Evolutionary conservation across 2,113 vertebrate genomes (phyloP).

Genomic region (mouse (Mus musculus)): DNA sequence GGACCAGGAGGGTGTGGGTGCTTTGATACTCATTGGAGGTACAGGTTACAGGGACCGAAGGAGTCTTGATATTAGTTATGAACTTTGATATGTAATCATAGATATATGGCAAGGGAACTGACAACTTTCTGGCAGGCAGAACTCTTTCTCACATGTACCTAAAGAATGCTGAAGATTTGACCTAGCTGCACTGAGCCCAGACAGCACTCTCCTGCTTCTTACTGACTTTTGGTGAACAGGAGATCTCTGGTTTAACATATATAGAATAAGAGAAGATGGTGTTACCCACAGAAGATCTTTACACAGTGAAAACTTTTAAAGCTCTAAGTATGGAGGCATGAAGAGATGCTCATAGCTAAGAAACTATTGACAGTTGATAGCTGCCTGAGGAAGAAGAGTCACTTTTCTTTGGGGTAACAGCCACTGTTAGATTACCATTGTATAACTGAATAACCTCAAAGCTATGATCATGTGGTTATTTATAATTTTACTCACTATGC

Average conservation of each 20-base stretch:
- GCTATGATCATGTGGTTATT: not conserved
- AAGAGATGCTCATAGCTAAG: not conserved
- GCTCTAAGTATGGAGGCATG: not conserved
- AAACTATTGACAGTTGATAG: not conserved
- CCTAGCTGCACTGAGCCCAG: not conserved
- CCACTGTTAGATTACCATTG: not conserved
- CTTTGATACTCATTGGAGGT: not conserved
- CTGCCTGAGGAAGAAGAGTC: not conserved
- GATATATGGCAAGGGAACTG: not conserved
- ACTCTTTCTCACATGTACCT: not conserved
- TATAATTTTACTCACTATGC: not conserved
- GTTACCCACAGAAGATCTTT: not conserved
- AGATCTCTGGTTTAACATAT: too few species aligned
- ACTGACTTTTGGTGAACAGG: not conserved
- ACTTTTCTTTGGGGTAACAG: not conserved
- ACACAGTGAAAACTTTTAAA: not conserved
- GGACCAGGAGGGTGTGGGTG: not conserved
- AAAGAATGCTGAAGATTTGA: not conserved
- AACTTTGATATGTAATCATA: not conserved
- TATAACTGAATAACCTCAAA: not conserved
- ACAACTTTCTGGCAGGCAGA: not conserved
- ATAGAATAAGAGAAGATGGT: not conserved
- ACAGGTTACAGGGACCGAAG: not conserved
- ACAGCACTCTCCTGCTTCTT: not conserved
- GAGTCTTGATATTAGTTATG: not conserved